Base-by-base conservation (phyloP, 2,797 vertebrate genomes). In the Cryptoprocta ferox region DNA sequence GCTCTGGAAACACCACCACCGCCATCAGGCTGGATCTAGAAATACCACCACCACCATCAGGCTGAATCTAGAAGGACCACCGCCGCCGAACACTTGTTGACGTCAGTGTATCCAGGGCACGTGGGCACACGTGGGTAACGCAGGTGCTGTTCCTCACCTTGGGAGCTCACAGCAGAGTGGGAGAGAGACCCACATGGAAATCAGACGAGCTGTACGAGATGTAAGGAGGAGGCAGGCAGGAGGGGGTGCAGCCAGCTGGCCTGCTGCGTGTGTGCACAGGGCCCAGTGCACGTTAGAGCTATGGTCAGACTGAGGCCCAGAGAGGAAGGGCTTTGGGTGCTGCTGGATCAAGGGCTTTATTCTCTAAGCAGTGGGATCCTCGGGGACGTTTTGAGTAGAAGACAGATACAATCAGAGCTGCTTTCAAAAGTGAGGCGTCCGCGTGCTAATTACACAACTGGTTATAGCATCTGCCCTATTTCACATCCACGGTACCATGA, bases 81-180 rank as follows among this genome's bases (percentile, higher is more conserved):
- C 21, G 0, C 1, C 8, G 7, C 56, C 8, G 8, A 59, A 59
- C 56, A 24, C 56, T 50, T 48, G n/a, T 79, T 71, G 0, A 0
- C 9, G 4, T 73, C 78, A 19, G 7, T 32, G 5, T 86, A 53
- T 32, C 61, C 11, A 1, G 61, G 53, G 48, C 59, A 13, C 24
- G 28, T 1, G 13, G 42, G 66, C 56, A 86, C 63, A 4, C 39
- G 4, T 21, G 5, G 39, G 26, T 65, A 50, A 56, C 8, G 30
- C 26, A 24, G 24, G 11, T 50, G 18, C 3, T 16, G 7, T 16
- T 90, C 37, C 16, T 53, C 19, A 21, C 11, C 13, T 4, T 13
- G 8, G 48, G 32, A 95, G 35, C 84, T 53, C 71, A 68, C 50
- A n/a, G 3, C 70, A 6, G 70, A 93, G 80, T 48, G 45, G 15